A percentile compares a stretch with the other conserved stretches of the same genome.
Evolutionary conservation across 2,888 invertebrate species (phyloP).

Genomic region (Drosophila suboccidentalis): DNA sequence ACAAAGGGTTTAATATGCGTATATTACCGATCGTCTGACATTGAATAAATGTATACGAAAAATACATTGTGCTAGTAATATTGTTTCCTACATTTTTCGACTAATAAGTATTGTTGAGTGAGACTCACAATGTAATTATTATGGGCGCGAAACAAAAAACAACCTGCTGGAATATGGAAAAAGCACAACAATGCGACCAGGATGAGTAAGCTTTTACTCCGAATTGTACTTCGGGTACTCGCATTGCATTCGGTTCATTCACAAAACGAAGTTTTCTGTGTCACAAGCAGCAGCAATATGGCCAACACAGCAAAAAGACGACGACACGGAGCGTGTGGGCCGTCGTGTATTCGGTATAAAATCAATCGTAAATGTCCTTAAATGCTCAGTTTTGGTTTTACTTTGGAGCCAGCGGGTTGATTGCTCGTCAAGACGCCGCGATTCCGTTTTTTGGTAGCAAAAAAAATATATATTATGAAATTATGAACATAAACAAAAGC

Average conservation of each 20-base stretch:
- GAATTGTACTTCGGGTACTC: conserved; percentile 56
- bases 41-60: background rate
- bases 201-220: conserved; percentile 47
- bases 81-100: background rate
- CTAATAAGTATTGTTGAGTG: background rate
- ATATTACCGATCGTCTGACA: background rate
- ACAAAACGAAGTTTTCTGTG: conserved; percentile 70
- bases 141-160: conserved; percentile 62
- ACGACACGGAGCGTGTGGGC: conserved; percentile 32
- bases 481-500: conserved; percentile 32
- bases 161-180: conserved; percentile 71
- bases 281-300: conserved; percentile 33
- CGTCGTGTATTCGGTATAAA: conserved; percentile 75
- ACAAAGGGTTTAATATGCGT: background rate
- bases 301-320: conserved; percentile 24
- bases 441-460: conserved; percentile 46
- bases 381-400: conserved; percentile 80
- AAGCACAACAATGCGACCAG: conserved; percentile 32
- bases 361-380: conserved; percentile 82
- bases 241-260: conserved; percentile 38
- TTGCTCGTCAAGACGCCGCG: conserved; percentile 43
- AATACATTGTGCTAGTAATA: background rate
- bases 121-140: conserved; percentile 34
- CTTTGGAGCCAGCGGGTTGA: conserved; percentile 65
- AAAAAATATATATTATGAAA: conserved; percentile 29